phyloP scores from a whole-genome alignment of 1,140 invertebrate species.

The Trachymyrmex septentrionalis region DNA sequence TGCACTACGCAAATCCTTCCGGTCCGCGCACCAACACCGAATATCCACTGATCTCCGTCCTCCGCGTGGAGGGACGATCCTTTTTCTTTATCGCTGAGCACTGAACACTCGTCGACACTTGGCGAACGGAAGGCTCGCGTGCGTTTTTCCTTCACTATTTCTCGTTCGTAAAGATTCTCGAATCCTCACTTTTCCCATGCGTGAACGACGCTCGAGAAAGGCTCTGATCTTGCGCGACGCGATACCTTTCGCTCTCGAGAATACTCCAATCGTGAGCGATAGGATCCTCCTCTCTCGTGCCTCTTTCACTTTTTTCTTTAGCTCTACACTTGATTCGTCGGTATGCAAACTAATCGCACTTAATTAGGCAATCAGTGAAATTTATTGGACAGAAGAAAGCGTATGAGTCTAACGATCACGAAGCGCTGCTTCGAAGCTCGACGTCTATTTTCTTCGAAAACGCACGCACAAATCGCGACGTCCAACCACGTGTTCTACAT shows the following conservation, averaged over 20 bases:
- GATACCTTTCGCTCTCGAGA: constrained; percentile 70
- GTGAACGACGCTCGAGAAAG: constrained; percentile 30
- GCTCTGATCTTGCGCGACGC: constrained; percentile 49
- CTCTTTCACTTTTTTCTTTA: not conserved
- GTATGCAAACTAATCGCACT: not conserved
- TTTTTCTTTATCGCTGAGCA: constrained; percentile 24
- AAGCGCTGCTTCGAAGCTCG: not conserved
- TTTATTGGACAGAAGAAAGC: constrained; percentile 14
- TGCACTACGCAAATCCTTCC: constrained; percentile 64
- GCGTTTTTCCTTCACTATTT: constrained; percentile 1
- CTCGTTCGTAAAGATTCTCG: not conserved
- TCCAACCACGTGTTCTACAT: constrained; percentile 32
- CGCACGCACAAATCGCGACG: not conserved
- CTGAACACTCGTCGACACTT: constrained; percentile 64
- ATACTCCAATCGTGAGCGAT: constrained; percentile 38
- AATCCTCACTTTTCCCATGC: constrained; percentile 35
- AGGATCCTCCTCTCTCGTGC: constrained; percentile 16
- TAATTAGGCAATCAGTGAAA: constrained; percentile 47
- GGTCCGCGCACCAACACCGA: constrained; percentile 73
- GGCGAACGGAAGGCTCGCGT: constrained; percentile 7
- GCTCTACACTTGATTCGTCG: not conserved
- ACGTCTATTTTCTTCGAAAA: constrained; percentile 22
- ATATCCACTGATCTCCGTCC: constrained; percentile 58
- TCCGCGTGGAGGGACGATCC: not conserved
- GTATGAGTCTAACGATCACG: constrained; percentile 11